These are phyloP conservation scores for Emydoidea blandingii DNA, from an alignment of 2,797 vertebrate species.

Conservation along the genomic window DNA sequence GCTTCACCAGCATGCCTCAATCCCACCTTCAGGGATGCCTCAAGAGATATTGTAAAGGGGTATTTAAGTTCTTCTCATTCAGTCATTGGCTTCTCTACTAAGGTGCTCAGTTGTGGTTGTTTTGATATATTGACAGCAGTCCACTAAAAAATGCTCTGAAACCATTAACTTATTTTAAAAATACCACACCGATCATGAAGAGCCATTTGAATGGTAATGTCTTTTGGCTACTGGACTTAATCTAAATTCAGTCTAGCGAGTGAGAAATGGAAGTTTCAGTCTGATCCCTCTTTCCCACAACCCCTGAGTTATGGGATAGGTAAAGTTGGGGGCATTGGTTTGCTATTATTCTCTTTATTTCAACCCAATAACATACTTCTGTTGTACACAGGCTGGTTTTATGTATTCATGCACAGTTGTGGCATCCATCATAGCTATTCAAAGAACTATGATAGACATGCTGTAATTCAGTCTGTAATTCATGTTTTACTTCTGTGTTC, in stretches of 20 bases:
- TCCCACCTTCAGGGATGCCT: background rate
- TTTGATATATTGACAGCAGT: background rate
- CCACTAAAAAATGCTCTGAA: background rate
- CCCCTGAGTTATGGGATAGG: background rate
- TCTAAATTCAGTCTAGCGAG: background rate
- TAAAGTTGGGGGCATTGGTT: background rate
- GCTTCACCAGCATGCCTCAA: fast-evolving
- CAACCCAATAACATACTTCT: background rate
- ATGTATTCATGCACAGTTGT: background rate
- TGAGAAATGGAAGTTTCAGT: background rate
- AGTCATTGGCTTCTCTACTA: background rate
- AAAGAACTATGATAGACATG: background rate
- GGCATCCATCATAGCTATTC: background rate
- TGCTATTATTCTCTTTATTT: background rate
- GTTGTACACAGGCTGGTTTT: background rate
- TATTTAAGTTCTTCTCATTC: background rate
- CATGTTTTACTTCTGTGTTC: constrained; percentile 42
- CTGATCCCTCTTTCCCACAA: background rate
- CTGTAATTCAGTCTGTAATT: constrained; percentile 6
- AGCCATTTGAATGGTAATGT: background rate
- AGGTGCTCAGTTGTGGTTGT: background rate
- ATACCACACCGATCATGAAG: background rate
- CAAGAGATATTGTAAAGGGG: background rate
- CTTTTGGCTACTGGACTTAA: background rate
- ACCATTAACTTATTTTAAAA: background rate